Evolutionary conservation across 2,113 vertebrate species (phyloP), one percentile per base, ranked within the genome.

Genomic region (Notarius quadriscutis): DNA sequence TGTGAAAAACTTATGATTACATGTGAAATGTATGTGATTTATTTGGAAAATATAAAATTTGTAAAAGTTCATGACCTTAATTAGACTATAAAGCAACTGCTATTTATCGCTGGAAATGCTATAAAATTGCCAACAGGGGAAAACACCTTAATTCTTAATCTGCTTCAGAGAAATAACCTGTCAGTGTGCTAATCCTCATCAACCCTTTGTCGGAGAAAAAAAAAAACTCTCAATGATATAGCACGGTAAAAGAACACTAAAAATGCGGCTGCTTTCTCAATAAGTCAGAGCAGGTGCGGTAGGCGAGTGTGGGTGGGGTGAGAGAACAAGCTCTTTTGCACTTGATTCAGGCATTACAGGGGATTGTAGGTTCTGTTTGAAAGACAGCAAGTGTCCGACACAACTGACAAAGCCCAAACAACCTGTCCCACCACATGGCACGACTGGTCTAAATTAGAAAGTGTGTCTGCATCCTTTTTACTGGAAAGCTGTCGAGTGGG

Each of bases 341-440:
- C 85, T 85, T 84, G 53, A 85, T 91, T 87, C 62, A 48, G 88
- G 62, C 72, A 63, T 41, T 84, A 86, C 72, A 86, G 41, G 86
- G n/a, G 57, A 79, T 51, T 77, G 18, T 57, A 72, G 55, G 83
- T 7, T 74, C 63, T 11, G 27, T 62, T 69, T 51, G 65, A 87
- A 67, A 71, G 65, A 57, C 69, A 87, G 83, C 86, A 88, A 90
- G 77, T 81, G 85, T 81, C 78, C 57, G 11, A 74, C 71, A 88
- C 91, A 92, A 87, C 91, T 92, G 90, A 91, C 88, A 78, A 83
- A 72, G 78, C 86, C n/a, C 50, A 72, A 50, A 53, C 79, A 79
- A 85, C 65, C 27, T 83, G 88, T 83, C 69, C 86, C 86, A 72
- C 75, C 78, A 85, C n/a, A 25, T 92, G 92, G 92, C 89, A 88